Base-by-base conservation (phyloP, 2,113 vertebrate species). In the Gymnarchus niloticus region DNA sequence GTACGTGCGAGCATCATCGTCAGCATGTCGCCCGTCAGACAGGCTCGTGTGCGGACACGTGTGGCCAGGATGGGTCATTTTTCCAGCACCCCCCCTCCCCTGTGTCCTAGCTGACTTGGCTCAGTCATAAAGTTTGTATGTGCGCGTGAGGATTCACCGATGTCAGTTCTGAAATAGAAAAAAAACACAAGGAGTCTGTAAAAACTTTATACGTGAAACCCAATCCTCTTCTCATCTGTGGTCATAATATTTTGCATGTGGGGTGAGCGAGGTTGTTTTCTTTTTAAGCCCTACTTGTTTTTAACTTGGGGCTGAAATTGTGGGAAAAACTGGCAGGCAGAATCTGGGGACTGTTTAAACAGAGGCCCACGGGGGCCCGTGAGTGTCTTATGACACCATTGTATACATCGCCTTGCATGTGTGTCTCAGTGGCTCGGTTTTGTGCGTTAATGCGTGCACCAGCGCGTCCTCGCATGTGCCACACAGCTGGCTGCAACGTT, bases 401-500 rank as follows among this genome's bases (percentile, higher is more conserved):
- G 28, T 59, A 25, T 57, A 33, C 51, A 44, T 84, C n/a, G 25
- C 21, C 46, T n/a, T 48, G 49, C 8, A 46, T 73, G 83, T 54
- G 46, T 3, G 1, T 52, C 10, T 82, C 44, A 37, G 85, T 14
- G 6, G 28, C 25, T 21, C 21, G 59, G 59, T 6, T 65, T 21
- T 37, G 52, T 44, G 83, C 33, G 23, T 41, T 28, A 81, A 76
- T 48, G 44, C 8, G 44, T 41, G 69, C 2, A 37, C 7, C 3
- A n/a, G n/a, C 3, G n/a, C 33, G 17, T 17, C 46, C 49, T 28
- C 10, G 85, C 73, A 10, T 86, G 82, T 52, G 88, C 76, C 92
- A 91, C 89, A 89, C 91, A 93, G 92, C 92, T 92, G 92, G 89
- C 90, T 87, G 87, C 90, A 89, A 90, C 87, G 90, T 90, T 90